phyloP scores from a whole-genome alignment of 2,888 invertebrate species.

The Cheilosia urbana region DNA sequence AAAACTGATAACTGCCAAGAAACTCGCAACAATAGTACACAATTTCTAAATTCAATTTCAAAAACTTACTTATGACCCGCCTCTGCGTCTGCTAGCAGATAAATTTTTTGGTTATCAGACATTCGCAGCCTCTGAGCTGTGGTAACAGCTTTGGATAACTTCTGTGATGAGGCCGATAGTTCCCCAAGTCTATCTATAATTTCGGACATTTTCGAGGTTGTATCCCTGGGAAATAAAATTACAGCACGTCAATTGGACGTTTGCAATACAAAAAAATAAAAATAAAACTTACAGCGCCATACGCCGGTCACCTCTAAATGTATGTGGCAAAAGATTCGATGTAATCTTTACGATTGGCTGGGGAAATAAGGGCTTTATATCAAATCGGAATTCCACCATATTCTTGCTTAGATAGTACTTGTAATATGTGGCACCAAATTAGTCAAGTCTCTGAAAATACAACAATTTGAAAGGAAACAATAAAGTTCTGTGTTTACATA shows the following conservation, averaged over 20 bases:
- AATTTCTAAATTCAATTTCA: background rate
- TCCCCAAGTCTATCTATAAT: conserved; percentile 89
- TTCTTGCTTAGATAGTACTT: conserved; percentile 29
- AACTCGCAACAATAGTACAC: background rate
- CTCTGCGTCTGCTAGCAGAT: conserved; percentile 81
- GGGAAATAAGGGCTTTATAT: conserved; percentile 85
- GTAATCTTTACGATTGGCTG: conserved; percentile 85
- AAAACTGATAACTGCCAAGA: no score
- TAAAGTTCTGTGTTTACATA: no score
- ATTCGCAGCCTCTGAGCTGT: conserved; percentile 88
- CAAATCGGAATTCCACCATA: conserved; percentile 86
- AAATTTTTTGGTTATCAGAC: conserved; percentile 84
- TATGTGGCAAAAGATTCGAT: conserved; percentile 85
- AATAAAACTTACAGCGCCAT: conserved; percentile 83
- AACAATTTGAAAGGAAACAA: background rate
- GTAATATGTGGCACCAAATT: conserved; percentile 30
- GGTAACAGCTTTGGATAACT: conserved; percentile 89
- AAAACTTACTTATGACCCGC: conserved; percentile 86
- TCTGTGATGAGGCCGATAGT: conserved; percentile 90
- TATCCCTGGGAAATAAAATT: conserved; percentile 81
- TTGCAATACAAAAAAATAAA: background rate
- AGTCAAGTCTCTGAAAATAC: conserved; percentile 26
- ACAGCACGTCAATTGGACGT: background rate
- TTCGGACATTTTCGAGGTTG: conserved; percentile 86
- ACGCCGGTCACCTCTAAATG: conserved; percentile 85